Percentiles rank a stretch among this genome's conserved stretches.
Evolutionary conservation across 2,888 invertebrate species (phyloP).

Genomic region (Sesia bembeciformis): DNA sequence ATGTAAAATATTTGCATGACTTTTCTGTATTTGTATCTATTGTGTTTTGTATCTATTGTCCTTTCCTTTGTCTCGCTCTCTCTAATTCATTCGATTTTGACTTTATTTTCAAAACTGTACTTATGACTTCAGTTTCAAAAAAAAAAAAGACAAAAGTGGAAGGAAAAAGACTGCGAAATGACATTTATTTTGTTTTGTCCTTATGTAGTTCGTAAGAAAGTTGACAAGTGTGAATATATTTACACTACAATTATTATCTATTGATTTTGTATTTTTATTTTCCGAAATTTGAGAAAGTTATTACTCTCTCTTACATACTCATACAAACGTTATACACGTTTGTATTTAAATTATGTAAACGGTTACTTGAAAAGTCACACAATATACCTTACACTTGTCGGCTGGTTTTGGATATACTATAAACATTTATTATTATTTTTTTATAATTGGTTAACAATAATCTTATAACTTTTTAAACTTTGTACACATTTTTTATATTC

Average conservation of each 20-base stretch:
- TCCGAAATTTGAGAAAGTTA: no score
- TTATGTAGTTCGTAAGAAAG: background rate
- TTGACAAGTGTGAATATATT: background rate
- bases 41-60: background rate
- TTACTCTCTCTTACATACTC: no score
- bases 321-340: no score
- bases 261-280: background rate
- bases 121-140: background rate
- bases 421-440: background rate
- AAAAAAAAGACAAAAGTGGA: slow-evolving; percentile 31
- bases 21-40: no score
- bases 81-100: background rate
- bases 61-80: background rate
- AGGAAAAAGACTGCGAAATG: slow-evolving; percentile 53
- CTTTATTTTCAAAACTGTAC: background rate
- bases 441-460: background rate
- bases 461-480: background rate
- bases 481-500: no score
- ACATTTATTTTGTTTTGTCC: slow-evolving; percentile 17
- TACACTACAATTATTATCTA: background rate
- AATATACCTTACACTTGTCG: background rate
- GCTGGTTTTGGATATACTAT: background rate
- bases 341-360: no score
- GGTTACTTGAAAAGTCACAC: no score
- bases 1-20: no score